phyloP scores from a whole-genome alignment of 2,113 vertebrate species.

The Gnathonemus echidnorhynchus region DNA sequence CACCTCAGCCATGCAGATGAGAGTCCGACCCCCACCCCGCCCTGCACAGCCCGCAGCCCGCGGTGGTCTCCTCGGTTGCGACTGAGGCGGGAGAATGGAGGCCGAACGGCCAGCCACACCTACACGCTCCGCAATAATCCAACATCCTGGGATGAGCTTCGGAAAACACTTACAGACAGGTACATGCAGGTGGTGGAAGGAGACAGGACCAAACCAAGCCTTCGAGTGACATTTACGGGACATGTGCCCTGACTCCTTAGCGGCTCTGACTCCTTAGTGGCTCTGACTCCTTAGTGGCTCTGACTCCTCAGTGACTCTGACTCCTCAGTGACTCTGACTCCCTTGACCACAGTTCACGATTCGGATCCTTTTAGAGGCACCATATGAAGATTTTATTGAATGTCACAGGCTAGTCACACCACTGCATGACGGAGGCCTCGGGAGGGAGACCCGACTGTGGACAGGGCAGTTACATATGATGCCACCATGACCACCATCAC shows the following conservation, averaged over 20 bases:
- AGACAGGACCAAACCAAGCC: not conserved
- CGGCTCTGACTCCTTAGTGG: not conserved
- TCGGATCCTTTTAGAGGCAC: not conserved
- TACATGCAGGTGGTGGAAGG: not conserved
- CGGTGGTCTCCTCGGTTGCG: not conserved
- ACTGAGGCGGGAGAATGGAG: not conserved
- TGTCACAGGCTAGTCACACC: not conserved
- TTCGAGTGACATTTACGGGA: not conserved
- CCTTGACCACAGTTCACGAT: not conserved
- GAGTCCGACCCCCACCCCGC: not conserved
- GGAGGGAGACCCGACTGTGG: not conserved
- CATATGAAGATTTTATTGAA: not conserved
- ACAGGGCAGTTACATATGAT: not conserved
- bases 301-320: not conserved
- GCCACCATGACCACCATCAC: not conserved
- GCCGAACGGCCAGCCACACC: not conserved
- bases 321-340: not conserved
- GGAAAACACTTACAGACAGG: not conserved
- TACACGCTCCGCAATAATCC: not conserved
- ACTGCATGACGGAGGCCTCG: not conserved
- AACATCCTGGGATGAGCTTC: not conserved
- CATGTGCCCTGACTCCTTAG: not conserved
- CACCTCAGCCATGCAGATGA: slow-evolving; percentile 2
- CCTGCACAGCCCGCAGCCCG: not conserved
- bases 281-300: not conserved